Evolutionary conservation across 2,797 vertebrate genomes (phyloP).

Genomic region (Tiaroga cobitis): DNA sequence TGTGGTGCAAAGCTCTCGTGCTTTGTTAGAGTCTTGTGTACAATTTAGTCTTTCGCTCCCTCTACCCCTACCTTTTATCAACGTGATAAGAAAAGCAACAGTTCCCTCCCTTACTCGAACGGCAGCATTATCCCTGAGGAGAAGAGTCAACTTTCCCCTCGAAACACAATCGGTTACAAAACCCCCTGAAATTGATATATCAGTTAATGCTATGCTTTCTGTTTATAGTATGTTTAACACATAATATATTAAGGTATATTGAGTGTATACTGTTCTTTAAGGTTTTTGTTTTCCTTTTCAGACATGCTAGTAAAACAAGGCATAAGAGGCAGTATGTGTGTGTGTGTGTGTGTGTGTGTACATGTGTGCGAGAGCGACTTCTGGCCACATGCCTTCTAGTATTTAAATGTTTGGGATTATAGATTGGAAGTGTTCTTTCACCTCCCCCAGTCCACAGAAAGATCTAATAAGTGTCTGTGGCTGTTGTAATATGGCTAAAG

Average conservation of each 20-base stretch:
- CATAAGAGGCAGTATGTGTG: conserved; percentile 67
- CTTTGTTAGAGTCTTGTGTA: conserved; percentile 37
- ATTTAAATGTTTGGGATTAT: neutral
- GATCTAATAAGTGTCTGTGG: neutral
- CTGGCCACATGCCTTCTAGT: neutral
- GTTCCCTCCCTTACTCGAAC: neutral
- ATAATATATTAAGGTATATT: conserved; percentile 38
- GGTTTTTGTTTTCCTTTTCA: conserved; percentile 52
- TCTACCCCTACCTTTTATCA: conserved; percentile 16
- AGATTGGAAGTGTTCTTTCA: neutral
- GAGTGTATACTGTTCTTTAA: conserved; percentile 24
- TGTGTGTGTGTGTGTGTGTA: conserved; percentile 44
- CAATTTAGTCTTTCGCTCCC: conserved; percentile 27
- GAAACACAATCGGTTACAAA: conserved; percentile 34
- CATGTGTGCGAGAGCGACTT: neutral
- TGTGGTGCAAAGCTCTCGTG: conserved; percentile 24
- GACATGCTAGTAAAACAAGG: conserved; percentile 82
- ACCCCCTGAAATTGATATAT: conserved; percentile 15
- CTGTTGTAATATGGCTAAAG: conserved; percentile 15
- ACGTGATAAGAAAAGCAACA: conserved; percentile 13
- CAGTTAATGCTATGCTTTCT: conserved; percentile 52
- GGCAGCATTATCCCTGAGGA: neutral
- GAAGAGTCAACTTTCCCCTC: conserved; percentile 22
- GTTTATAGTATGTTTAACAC: conserved; percentile 43
- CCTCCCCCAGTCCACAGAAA: neutral